Conservation (phyloP, 2,888 invertebrate species). For the Parnassius smintheus region DNA sequence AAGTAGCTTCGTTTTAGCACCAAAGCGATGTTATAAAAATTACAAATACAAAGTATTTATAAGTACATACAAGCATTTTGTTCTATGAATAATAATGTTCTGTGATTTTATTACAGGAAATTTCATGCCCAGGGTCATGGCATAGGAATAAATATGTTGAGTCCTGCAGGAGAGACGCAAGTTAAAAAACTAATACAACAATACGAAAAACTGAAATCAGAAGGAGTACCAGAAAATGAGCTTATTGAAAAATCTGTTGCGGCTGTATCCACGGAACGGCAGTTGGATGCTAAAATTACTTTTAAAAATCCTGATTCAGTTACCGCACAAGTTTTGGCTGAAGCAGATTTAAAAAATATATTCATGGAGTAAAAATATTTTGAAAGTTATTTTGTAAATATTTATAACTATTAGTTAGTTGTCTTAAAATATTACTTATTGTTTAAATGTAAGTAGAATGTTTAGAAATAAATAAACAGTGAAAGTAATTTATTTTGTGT, state of each 20-base stretch:
- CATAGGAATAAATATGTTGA: constrained; percentile 79
- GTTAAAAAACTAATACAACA: constrained; percentile 83
- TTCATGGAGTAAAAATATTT: constrained; percentile 34
- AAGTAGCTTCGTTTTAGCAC: too few relatives aligned
- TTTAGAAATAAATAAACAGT: too few relatives aligned
- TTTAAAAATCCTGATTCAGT: constrained; percentile 51
- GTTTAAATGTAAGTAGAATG: too few relatives aligned
- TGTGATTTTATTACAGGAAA: constrained; percentile 72
- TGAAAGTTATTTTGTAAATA: not conserved
- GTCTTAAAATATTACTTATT: too few relatives aligned
- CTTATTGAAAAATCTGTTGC: constrained; percentile 61
- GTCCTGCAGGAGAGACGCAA: constrained; percentile 72
- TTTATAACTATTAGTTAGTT: too few relatives aligned
- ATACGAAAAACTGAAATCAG: constrained; percentile 80
- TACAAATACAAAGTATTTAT: not conserved
- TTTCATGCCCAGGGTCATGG: constrained; percentile 83
- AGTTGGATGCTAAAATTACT: constrained; percentile 35
- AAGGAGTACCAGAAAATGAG: constrained; percentile 78
- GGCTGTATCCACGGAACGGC: constrained; percentile 49
- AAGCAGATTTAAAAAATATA: constrained; percentile 37
- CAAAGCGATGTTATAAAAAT: too few relatives aligned
- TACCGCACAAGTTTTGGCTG: constrained; percentile 52
- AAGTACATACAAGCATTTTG: not conserved
- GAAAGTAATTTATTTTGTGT: too few relatives aligned
- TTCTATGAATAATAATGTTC: not conserved